Conservation (phyloP, 1,140 invertebrate genomes). For the Meloidogyne exigua region DNA sequence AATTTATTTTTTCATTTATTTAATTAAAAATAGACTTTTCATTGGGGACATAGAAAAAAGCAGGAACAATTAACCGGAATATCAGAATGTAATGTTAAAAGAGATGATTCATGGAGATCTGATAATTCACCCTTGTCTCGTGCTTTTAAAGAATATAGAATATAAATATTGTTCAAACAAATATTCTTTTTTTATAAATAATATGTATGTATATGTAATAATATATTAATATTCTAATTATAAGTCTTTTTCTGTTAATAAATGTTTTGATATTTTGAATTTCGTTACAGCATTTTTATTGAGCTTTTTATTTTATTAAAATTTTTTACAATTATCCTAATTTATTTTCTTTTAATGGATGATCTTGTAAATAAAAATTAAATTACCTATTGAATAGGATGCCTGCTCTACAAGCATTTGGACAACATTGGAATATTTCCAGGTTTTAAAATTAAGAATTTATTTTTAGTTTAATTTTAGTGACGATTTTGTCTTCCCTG, state of each 20-base stretch:
- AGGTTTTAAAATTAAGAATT: constrained; percentile 30
- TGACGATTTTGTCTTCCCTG: constrained; percentile 58
- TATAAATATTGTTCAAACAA: background rate
- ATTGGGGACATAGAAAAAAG: constrained; percentile 16
- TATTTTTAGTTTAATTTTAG: background rate
- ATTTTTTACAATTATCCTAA: no score
- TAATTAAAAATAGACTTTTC: constrained; percentile 18
- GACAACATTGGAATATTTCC: constrained; percentile 54
- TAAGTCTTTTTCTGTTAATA: no score
- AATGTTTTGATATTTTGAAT: no score
- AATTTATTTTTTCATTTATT: background rate
- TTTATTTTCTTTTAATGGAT: no score
- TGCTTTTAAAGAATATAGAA: constrained; percentile 19
- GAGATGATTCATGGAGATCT: background rate
- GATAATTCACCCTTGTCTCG: background rate
- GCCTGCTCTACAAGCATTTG: constrained; percentile 55
- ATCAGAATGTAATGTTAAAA: background rate
- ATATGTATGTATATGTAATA: no score
- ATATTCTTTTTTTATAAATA: background rate
- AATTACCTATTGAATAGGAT: background rate
- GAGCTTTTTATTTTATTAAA: no score
- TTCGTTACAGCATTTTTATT: no score
- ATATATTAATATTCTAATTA: no score
- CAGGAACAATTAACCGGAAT: background rate
- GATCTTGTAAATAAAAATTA: no score